Percentiles rank a stretch among this genome's conserved stretches.
Evolutionary conservation across 2,888 invertebrate species (phyloP).

Genomic region (Erebia aethiops): DNA sequence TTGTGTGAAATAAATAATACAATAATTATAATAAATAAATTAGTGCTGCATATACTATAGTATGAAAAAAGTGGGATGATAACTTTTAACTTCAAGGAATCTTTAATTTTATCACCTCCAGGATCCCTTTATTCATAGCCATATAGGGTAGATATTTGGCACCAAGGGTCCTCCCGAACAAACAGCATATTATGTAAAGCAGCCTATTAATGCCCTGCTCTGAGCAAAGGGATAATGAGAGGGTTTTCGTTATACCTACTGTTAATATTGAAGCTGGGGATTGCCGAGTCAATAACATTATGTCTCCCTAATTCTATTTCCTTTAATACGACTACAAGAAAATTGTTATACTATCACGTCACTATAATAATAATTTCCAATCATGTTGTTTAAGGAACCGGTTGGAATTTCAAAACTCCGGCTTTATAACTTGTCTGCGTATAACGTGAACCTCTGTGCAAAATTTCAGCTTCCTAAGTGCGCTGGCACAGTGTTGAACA

Average conservation of each 20-base stretch:
- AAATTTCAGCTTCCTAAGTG: too few relatives aligned
- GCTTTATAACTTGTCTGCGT: too few relatives aligned
- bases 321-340: neutral
- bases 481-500: too few relatives aligned
- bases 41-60: too few relatives aligned
- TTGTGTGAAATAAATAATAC: too few relatives aligned
- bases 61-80: neutral
- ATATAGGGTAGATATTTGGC: neutral
- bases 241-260: constrained; percentile 15
- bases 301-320: neutral
- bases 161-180: constrained; percentile 14
- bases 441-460: too few relatives aligned
- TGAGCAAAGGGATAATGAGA: constrained; percentile 31
- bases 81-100: neutral
- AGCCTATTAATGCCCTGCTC: constrained; percentile 29
- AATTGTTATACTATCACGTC: neutral
- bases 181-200: constrained; percentile 32
- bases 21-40: too few relatives aligned
- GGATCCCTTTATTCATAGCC: constrained; percentile 13
- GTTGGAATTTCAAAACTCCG: too few relatives aligned
- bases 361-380: neutral
- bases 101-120: constrained; percentile 25
- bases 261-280: constrained; percentile 8
- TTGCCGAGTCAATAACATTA: constrained; percentile 26
- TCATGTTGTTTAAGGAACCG: too few relatives aligned